phyloP scores from a whole-genome alignment of 2,113 vertebrate genomes.

The Nymphicus hollandicus region DNA sequence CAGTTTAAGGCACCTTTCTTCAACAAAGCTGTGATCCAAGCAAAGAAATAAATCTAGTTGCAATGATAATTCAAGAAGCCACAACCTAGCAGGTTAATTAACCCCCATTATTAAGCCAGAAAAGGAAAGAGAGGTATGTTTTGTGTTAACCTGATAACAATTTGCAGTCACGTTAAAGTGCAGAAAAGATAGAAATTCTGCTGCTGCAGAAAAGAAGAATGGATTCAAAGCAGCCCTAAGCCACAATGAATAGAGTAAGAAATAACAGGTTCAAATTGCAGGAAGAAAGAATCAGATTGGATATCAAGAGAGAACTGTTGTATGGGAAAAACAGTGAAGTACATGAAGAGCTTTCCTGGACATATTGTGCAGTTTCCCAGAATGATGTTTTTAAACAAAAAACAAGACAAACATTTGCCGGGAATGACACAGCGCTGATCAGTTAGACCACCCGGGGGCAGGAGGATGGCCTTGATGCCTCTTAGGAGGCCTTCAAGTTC shows the following conservation, averaged over 20 bases:
- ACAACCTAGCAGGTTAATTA: constrained; percentile 31
- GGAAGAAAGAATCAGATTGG: neutral
- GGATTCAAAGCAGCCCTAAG: neutral
- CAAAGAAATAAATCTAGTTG: neutral
- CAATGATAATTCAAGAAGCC: constrained; percentile 7
- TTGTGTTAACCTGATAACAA: neutral
- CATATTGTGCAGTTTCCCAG: neutral
- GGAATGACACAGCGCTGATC: neutral
- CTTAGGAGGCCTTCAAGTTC: constrained; percentile 2
- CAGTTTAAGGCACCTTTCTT: neutral
- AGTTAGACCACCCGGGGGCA: neutral
- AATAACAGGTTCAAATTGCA: constrained; percentile 25
- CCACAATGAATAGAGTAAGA: neutral
- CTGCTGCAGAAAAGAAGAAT: neutral
- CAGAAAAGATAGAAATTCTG: too few relatives aligned
- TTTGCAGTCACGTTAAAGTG: neutral
- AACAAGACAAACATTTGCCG: neutral
- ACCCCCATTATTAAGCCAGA: neutral
- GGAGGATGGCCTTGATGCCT: neutral
- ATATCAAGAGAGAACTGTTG: neutral
- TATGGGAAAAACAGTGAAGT: neutral
- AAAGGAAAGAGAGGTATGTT: neutral
- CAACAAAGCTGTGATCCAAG: neutral
- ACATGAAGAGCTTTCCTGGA: neutral
- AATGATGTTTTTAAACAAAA: neutral